Evolutionary conservation across 2,888 invertebrate species (phyloP).

Genomic region (Ganaspis brasiliensis): DNA sequence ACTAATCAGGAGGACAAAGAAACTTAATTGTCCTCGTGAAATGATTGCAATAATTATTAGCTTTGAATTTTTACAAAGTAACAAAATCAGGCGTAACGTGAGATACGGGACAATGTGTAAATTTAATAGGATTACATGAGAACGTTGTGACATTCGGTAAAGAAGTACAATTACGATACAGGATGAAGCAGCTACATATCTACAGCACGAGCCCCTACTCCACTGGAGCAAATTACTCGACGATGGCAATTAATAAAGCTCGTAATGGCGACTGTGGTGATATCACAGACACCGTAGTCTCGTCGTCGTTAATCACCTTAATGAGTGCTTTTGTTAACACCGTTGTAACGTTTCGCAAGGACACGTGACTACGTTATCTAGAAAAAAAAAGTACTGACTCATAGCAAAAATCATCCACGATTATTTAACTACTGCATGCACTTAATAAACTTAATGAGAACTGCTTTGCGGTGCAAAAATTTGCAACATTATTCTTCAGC

Average conservation of each 20-base stretch:
- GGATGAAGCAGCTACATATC: slow-evolving; percentile 50
- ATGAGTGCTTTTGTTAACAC: slow-evolving; percentile 78
- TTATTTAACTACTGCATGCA: slow-evolving; percentile 14
- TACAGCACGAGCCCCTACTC: slow-evolving; percentile 49
- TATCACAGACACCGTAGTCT: slow-evolving; percentile 66
- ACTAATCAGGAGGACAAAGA: slow-evolving; percentile 34
- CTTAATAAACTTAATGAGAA: slow-evolving; percentile 21
- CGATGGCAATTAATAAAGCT: slow-evolving; percentile 79
- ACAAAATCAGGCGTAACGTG: not conserved
- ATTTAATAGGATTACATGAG: slow-evolving; percentile 19
- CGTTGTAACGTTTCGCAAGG: slow-evolving; percentile 58
- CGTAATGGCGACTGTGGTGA: slow-evolving; percentile 73
- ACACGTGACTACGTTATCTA: slow-evolving; percentile 57
- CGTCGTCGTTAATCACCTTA: slow-evolving; percentile 77
- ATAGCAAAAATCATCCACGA: slow-evolving; percentile 54
- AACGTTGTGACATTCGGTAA: slow-evolving; percentile 33
- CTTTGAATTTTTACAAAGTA: not conserved
- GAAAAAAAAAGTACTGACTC: slow-evolving; percentile 55
- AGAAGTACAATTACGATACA: slow-evolving; percentile 30
- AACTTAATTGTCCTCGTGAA: slow-evolving; percentile 19
- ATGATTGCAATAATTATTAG: not conserved
- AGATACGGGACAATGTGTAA: not conserved
- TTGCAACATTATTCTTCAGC: not conserved
- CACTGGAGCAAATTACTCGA: slow-evolving; percentile 75
- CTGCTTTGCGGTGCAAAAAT: not conserved